phyloP scores from a whole-genome alignment of 1,140 invertebrate genomes.

The Trichomalopsis sarcophagae region DNA sequence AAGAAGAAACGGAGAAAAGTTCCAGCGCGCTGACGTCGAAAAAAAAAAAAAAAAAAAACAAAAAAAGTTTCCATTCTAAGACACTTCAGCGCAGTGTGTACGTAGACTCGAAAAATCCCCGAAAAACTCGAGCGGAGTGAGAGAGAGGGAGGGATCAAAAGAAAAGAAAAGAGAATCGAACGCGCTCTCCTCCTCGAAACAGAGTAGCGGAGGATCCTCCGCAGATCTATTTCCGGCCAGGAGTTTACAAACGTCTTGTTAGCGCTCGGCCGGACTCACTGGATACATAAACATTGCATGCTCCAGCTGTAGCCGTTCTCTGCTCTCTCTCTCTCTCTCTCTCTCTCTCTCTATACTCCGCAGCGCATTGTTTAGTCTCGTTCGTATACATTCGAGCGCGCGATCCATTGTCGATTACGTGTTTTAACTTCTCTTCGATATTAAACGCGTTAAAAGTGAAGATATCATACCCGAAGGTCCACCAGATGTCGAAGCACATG shows the following conservation, averaged over 20 bases:
- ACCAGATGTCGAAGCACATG: slow-evolving; percentile 82
- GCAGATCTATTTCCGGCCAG: slow-evolving; percentile 25
- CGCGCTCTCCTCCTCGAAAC: neutral
- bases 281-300: slow-evolving; percentile 39
- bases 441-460: too few species aligned
- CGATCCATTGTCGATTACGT: neutral
- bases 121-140: neutral
- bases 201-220: neutral
- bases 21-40: neutral
- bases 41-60: neutral
- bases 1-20: neutral
- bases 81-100: neutral
- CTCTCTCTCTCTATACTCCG: neutral
- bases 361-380: slow-evolving; percentile 22
- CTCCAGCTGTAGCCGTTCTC: neutral
- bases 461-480: slow-evolving; percentile 76
- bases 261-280: neutral
- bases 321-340: neutral
- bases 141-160: neutral
- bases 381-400: neutral
- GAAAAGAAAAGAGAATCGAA: neutral
- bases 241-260: slow-evolving; percentile 37
- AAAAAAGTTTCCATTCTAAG: neutral
- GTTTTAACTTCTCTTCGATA: too few species aligned
- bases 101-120: neutral